Conservation (phyloP, 2,888 invertebrate species). For the Spatulosminthurus flaviceps region DNA sequence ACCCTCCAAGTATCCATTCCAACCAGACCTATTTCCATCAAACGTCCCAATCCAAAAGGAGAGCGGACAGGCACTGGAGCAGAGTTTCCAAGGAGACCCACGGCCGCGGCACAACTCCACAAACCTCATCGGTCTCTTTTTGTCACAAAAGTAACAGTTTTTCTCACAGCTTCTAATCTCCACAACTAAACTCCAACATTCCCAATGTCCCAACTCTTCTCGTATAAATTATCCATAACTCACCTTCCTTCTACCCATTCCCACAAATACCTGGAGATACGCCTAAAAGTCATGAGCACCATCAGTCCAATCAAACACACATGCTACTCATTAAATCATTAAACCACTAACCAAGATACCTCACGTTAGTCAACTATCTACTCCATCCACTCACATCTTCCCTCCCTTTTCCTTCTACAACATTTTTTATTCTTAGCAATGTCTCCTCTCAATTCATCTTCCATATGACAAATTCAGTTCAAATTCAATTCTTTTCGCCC, state of each 20-base stretch:
- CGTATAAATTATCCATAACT: slow-evolving; percentile 39
- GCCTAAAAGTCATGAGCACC: not conserved
- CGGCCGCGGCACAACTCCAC: not conserved
- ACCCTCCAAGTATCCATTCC: not conserved
- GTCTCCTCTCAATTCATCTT: too few species aligned
- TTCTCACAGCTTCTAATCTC: slow-evolving; percentile 42
- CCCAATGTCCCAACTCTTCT: not conserved
- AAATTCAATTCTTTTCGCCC: too few species aligned
- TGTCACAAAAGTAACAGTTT: slow-evolving; percentile 29
- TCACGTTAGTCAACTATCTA: too few species aligned
- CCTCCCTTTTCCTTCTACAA: too few species aligned
- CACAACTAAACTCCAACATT: not conserved
- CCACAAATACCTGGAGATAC: too few species aligned
- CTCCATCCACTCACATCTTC: not conserved
- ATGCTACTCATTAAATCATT: too few species aligned
- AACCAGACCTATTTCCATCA: not conserved
- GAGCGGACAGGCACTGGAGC: not conserved
- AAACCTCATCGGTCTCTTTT: slow-evolving; percentile 5
- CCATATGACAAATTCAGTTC: too few species aligned
- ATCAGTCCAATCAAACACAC: not conserved
- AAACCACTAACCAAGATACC: too few species aligned
- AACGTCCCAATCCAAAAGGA: not conserved
- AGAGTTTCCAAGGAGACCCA: not conserved
- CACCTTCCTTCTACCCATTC: slow-evolving; percentile 19
- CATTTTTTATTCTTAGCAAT: too few species aligned